Conservation (phyloP, 2,113 vertebrate genomes). For the Panthera leo region DNA sequence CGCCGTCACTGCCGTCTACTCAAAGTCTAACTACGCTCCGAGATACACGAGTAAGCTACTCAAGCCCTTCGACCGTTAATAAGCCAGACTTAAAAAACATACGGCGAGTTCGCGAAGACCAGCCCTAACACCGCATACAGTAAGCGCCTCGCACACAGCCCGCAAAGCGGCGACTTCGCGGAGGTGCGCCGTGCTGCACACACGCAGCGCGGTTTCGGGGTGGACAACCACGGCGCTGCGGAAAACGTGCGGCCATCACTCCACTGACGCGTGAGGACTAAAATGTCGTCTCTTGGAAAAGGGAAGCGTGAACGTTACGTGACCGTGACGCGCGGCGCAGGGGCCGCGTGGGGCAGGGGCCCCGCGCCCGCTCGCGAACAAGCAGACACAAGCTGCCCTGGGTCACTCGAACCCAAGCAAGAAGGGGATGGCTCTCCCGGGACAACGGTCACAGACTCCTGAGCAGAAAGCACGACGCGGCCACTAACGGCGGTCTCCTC, state of each 20-base stretch:
- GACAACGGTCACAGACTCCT: background rate
- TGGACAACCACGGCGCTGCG: background rate
- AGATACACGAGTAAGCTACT: background rate
- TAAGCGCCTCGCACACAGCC: background rate
- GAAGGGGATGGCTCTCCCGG: background rate
- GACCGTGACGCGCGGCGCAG: background rate
- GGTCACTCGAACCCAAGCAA: background rate
- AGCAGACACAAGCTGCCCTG: background rate
- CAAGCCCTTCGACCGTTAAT: background rate
- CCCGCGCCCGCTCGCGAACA: accelerated
- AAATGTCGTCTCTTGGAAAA: background rate
- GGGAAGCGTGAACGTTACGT: background rate
- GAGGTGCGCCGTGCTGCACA: background rate
- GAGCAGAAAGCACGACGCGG: background rate
- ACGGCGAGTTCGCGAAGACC: background rate
- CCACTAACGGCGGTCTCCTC: background rate
- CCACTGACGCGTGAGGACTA: background rate
- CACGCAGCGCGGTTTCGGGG: background rate
- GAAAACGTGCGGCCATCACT: background rate
- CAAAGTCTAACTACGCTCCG: background rate
- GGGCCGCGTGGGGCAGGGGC: no score
- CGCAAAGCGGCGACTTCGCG: background rate
- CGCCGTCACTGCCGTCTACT: background rate
- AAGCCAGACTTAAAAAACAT: background rate
- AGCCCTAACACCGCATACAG: background rate